phyloP scores from a whole-genome alignment of 2,888 invertebrate species.

The Philereme transversata region DNA sequence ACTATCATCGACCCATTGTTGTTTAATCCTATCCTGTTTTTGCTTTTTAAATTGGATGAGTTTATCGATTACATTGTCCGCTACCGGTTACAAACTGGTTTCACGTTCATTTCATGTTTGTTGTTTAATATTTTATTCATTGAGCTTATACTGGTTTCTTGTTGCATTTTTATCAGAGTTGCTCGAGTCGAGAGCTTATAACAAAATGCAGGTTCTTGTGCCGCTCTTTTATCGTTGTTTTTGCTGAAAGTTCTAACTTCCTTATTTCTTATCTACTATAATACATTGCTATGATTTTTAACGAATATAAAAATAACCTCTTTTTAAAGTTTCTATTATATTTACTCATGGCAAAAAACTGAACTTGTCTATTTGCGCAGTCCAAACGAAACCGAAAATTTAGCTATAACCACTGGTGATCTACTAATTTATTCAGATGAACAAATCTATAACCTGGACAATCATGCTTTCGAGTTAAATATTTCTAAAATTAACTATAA shows the following conservation, averaged over 20 bases:
- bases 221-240: constrained; percentile 14
- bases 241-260: constrained; percentile 10
- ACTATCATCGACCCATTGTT: constrained; percentile 63
- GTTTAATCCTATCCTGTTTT: constrained; percentile 55
- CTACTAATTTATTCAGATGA: too few relatives aligned
- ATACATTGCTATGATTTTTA: neutral
- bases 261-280: constrained; percentile 5
- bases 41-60: constrained; percentile 64
- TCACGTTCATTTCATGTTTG: constrained; percentile 31
- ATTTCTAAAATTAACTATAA: too few relatives aligned
- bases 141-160: constrained; percentile 35
- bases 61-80: constrained; percentile 68
- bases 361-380: too few relatives aligned
- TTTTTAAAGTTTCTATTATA: too few relatives aligned
- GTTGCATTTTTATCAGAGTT: constrained; percentile 32
- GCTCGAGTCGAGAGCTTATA: constrained; percentile 18
- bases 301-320: neutral
- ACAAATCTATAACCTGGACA: too few relatives aligned
- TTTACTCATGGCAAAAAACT: too few relatives aligned
- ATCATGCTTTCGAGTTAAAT: too few relatives aligned
- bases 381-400: too few relatives aligned
- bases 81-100: constrained; percentile 55
- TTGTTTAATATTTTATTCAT: constrained; percentile 41
- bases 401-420: too few relatives aligned
- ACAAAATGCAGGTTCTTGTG: constrained; percentile 21